These are phyloP conservation scores for Jacana jacana DNA, from an alignment of 2,113 vertebrate genomes.

Conservation along the genomic window DNA sequence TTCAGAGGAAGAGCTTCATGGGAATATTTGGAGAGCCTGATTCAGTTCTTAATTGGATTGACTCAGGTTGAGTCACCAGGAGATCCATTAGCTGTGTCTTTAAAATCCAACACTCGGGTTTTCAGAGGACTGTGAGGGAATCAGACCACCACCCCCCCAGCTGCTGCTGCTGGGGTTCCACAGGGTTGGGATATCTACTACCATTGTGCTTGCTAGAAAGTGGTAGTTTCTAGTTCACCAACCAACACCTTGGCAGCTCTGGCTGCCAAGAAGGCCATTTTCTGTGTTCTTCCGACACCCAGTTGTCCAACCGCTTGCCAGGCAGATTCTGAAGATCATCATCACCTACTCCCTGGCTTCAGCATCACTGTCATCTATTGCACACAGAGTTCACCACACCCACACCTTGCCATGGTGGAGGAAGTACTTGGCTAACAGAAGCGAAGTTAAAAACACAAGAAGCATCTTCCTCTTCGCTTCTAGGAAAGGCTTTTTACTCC, in stretches of 20 bases:
- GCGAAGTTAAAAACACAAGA: slow-evolving; percentile 11
- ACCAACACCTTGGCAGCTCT: not conserved
- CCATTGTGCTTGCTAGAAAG: not conserved
- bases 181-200: not conserved
- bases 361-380: slow-evolving; percentile 59
- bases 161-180: not conserved
- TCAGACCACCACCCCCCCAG: not conserved
- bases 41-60: slow-evolving; percentile 62
- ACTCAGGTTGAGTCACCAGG: slow-evolving; percentile 43
- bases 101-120: not conserved
- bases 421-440: slow-evolving; percentile 48
- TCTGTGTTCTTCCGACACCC: not conserved
- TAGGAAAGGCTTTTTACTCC: slow-evolving; percentile 12
- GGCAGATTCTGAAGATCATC: not conserved
- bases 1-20: slow-evolving; percentile 49
- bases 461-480: slow-evolving; percentile 4
- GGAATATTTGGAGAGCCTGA: slow-evolving; percentile 51
- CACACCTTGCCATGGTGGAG: slow-evolving; percentile 35
- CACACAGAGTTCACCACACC: slow-evolving; percentile 65
- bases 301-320: not conserved
- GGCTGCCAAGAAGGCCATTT: not conserved
- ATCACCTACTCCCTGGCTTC: slow-evolving; percentile 36
- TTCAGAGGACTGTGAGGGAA: not conserved
- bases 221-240: not conserved
- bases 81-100: slow-evolving; percentile 26